phyloP scores from a whole-genome alignment of 2,113 vertebrate species.

The Grantiella picta region DNA sequence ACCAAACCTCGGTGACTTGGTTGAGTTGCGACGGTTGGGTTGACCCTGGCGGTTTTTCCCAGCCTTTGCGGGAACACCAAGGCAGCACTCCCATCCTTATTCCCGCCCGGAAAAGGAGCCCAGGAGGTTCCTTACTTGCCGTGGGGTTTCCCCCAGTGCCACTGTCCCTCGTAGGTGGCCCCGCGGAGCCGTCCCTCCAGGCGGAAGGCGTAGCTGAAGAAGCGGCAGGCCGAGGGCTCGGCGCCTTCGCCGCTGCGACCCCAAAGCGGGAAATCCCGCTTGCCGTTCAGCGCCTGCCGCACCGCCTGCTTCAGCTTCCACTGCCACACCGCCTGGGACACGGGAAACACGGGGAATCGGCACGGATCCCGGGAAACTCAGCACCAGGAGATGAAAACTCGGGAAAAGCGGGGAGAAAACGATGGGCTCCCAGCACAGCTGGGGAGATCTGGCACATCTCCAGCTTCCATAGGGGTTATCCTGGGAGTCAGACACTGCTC shows the following conservation, averaged over 20 bases:
- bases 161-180: conserved; percentile 73
- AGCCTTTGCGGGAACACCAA: accelerated
- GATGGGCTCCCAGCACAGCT: too few relatives aligned
- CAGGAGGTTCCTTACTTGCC: conserved; percentile 66
- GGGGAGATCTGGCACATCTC: too few relatives aligned
- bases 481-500: too few relatives aligned
- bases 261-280: conserved; percentile 67
- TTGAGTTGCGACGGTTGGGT: too few relatives aligned
- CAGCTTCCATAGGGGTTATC: too few relatives aligned
- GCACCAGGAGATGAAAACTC: accelerated
- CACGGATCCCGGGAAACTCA: accelerated
- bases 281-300: conserved; percentile 63
- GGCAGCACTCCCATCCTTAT: accelerated
- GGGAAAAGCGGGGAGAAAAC: neutral
- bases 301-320: conserved; percentile 73
- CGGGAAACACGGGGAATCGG: neutral
- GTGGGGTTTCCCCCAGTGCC: conserved; percentile 67
- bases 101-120: accelerated
- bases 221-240: neutral
- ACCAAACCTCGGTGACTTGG: neutral
- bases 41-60: too few relatives aligned
- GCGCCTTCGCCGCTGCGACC: neutral
- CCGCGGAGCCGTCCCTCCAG: conserved; percentile 50
- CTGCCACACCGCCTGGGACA: conserved; percentile 65
- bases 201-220: conserved; percentile 51